phyloP scores from a whole-genome alignment of 2,113 vertebrate species.

The Corythornis cristatus region DNA sequence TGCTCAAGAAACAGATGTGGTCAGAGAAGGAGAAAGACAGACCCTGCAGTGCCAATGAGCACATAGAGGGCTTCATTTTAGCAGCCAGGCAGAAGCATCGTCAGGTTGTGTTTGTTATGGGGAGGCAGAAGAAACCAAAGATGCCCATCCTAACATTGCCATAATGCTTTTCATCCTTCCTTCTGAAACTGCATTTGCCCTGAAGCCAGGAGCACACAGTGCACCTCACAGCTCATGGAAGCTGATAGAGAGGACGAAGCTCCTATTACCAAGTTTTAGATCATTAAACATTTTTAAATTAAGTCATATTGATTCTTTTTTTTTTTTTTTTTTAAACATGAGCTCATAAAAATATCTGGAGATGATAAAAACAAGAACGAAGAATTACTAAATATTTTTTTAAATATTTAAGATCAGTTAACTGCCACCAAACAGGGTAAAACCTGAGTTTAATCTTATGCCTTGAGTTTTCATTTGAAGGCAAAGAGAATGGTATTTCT shows the following conservation, averaged over 20 bases:
- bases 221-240: neutral
- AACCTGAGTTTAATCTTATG: neutral
- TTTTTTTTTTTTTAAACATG: neutral
- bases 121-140: neutral
- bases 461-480: neutral
- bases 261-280: neutral
- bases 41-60: neutral
- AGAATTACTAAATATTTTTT: neutral
- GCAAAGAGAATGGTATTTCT: neutral
- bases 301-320: neutral
- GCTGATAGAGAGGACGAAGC: neutral
- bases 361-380: neutral
- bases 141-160: neutral
- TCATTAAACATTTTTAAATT: neutral
- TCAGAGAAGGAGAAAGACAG: neutral
- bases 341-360: neutral
- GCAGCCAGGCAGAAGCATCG: neutral
- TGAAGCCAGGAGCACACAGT: neutral
- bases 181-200: neutral
- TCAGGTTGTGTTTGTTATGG: neutral
- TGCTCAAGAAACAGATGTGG: neutral
- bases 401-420: neutral
- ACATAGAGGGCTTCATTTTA: neutral
- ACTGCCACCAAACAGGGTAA: neutral
- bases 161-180: neutral